Evolutionary conservation across 2,888 invertebrate species (phyloP), one percentile per base, ranked within the genome.

Genomic region (Eremobia ochroleuca): DNA sequence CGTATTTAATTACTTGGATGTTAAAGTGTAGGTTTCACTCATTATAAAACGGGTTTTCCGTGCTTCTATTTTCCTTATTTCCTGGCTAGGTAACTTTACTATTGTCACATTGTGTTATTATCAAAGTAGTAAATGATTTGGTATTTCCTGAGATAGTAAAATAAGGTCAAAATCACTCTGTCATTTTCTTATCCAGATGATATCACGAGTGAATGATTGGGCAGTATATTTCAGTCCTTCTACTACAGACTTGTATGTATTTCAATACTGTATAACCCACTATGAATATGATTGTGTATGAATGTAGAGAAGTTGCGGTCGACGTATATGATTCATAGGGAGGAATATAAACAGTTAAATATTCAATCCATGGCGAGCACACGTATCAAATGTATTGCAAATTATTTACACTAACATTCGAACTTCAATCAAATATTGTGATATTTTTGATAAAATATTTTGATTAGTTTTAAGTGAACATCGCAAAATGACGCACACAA

Each of bases 401-500:
- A 75, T 70, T 77, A 74, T 77, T 81, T 55, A 71, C 55, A 72
- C 13, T 67, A 4, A 65, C 46, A 71, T 79, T 70, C 34, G 55
- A 31, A 61, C n/a, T 75, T 34, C 59, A 46, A 64, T 62, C 18
- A 70, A 61, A 62, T 82, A 70, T 73, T 82, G 69, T 78, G 40
- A 34, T 62, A 49, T 58, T 46, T 85, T 64, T 34, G 21, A 31
- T 58, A 46, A 40, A 69, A 68, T 73, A 70, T 74, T 81, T 68
- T 6, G 58, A 55, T 73, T 25, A 31, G 8, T 71, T 67, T 70
- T 18, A 59, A 71, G 77, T 81, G 79, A 70, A 70, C 37, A 76
- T 18, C 52, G 62, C 58, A 88, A 81, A 73, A 95, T 95, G 95
- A 94, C 92, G n/a, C 92, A 88, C 81, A 92, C 94, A 76, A 93